phyloP scores from a whole-genome alignment of 2,888 invertebrate species.

The Clanis bilineata region DNA sequence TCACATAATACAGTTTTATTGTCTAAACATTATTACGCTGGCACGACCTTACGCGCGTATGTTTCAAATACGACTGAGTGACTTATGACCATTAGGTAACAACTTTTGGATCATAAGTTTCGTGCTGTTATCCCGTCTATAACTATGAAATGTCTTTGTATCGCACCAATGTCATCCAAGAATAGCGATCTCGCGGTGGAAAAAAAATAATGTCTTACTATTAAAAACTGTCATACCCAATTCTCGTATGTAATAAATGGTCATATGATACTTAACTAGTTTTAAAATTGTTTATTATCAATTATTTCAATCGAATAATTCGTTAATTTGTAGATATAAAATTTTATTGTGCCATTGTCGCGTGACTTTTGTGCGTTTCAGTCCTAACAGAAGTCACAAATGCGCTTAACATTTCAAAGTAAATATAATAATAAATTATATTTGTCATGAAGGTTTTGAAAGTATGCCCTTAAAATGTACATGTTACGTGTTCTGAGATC shows the following conservation, averaged over 20 bases:
- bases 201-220: neutral
- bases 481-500: neutral
- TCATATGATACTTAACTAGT: neutral
- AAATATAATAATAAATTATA: neutral
- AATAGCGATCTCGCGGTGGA: neutral
- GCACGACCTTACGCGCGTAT: too few relatives aligned
- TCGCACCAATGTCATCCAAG: neutral
- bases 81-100: too few relatives aligned
- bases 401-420: conserved; percentile 1
- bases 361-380: neutral
- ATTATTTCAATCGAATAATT: neutral
- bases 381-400: neutral
- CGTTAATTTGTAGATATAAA: conserved; percentile 5
- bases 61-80: too few relatives aligned
- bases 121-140: too few relatives aligned
- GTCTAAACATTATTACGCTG: too few relatives aligned
- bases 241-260: neutral
- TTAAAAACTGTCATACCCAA: neutral
- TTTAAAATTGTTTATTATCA: conserved; percentile 2
- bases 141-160: too few relatives aligned
- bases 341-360: neutral
- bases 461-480: neutral
- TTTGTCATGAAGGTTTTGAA: neutral
- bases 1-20: too few relatives aligned
- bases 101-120: too few relatives aligned